A percentile compares a stretch with the other conserved stretches of the same genome.
phyloP scores from a whole-genome alignment of 1,140 invertebrate genomes.

The Chironomus striatipennis region DNA sequence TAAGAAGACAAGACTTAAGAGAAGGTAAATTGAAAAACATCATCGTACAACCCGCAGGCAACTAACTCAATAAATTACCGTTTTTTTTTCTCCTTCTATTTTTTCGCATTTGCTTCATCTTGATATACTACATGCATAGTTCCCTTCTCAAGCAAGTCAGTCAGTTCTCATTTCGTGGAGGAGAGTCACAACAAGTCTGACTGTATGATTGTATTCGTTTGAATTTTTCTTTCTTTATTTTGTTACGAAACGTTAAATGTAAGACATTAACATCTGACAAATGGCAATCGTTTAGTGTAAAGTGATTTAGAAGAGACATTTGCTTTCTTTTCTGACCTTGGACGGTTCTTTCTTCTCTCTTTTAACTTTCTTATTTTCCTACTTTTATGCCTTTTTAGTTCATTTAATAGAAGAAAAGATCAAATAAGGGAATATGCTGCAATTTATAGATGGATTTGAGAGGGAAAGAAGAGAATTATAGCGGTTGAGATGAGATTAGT shows the following conservation, averaged over 20 bases:
- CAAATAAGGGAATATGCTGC: no score
- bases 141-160: not conserved
- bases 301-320: constrained; percentile 1
- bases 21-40: constrained; percentile 24
- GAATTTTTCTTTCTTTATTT: not conserved
- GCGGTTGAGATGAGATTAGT: no score
- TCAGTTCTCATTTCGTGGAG: not conserved
- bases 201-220: not conserved
- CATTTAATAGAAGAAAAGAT: no score
- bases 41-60: constrained; percentile 20
- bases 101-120: constrained; percentile 12
- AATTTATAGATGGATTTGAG: no score
- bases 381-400: no score
- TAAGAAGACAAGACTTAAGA: not conserved
- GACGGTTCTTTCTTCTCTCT: no score
- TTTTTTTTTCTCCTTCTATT: constrained; percentile 13
- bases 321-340: not conserved
- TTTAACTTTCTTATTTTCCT: no score
- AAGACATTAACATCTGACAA: constrained; percentile 13
- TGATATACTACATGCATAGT: not conserved
- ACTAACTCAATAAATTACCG: constrained; percentile 21
- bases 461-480: no score
- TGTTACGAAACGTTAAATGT: constrained; percentile 8
- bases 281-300: constrained; percentile 4
- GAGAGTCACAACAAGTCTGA: not conserved